These are phyloP conservation scores for Atta texana DNA, from an alignment of 1,140 invertebrate species.

Conservation along the genomic window DNA sequence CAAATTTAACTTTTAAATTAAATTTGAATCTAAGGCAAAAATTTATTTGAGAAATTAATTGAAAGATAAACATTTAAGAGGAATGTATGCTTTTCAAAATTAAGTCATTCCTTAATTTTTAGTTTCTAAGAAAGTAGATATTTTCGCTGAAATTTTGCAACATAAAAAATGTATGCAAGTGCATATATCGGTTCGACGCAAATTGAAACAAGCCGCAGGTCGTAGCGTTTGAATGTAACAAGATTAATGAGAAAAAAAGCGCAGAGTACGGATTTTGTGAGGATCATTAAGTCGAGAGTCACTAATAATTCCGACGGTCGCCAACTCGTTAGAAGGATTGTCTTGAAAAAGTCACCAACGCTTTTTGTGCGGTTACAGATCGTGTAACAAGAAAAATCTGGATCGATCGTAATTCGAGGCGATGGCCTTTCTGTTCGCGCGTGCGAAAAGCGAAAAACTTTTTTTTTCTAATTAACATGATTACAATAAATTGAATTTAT, in stretches of 20 bases:
- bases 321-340: constrained; percentile 64
- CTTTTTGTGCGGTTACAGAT: constrained; percentile 51
- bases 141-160: constrained; percentile 2
- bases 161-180: background rate
- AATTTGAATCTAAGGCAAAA: background rate
- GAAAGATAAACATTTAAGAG: background rate
- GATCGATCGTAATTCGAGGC: constrained; percentile 37
- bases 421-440: background rate
- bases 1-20: background rate
- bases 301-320: constrained; percentile 64
- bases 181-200: background rate
- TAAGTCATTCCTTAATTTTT: background rate
- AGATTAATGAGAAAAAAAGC: constrained; percentile 46
- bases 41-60: background rate
- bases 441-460: background rate
- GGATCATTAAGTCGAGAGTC: constrained; percentile 59
- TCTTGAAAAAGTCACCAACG: constrained; percentile 31
- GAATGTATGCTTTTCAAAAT: background rate
- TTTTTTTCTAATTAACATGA: constrained; percentile 57
- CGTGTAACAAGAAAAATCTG: background rate
- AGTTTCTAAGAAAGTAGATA: background rate
- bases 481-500: constrained; percentile 59
- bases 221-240: constrained; percentile 23
- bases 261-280: constrained; percentile 40
- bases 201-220: background rate